Conservation (phyloP, 2,797 vertebrate genomes). For the Epinephelus awoara region DNA sequence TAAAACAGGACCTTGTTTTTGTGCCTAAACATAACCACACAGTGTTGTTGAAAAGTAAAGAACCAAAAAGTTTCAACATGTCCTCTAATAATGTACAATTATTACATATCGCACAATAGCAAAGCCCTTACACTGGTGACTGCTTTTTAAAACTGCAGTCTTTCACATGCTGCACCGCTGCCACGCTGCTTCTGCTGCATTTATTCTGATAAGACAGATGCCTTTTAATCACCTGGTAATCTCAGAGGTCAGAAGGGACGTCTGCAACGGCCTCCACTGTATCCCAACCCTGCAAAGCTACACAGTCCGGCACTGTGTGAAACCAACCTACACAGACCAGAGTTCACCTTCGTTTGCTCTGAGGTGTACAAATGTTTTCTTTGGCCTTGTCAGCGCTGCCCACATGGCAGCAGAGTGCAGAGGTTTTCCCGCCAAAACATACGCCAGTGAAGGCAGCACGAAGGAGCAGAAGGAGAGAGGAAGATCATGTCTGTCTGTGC, state of each 20-base stretch:
- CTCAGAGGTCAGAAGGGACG: not conserved
- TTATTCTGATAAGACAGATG: not conserved
- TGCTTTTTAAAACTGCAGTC: not conserved
- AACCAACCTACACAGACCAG: slow-evolving; percentile 6
- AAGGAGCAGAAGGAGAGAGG: not conserved
- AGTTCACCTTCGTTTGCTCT: slow-evolving; percentile 45
- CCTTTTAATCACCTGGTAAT: not conserved
- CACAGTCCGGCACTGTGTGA: slow-evolving; percentile 41
- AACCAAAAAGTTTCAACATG: too few relatives aligned
- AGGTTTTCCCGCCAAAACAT: slow-evolving; percentile 46
- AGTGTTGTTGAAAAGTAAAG: too few relatives aligned
- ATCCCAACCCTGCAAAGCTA: not conserved
- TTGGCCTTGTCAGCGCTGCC: slow-evolving; percentile 59
- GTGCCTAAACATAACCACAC: too few relatives aligned
- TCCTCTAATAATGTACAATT: too few relatives aligned
- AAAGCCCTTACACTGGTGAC: too few relatives aligned
- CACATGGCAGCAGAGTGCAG: slow-evolving; percentile 44
- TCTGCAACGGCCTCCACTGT: slow-evolving; percentile 15
- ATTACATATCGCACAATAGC: too few relatives aligned
- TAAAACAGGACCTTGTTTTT: too few relatives aligned
- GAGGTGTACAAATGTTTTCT: slow-evolving; percentile 68
- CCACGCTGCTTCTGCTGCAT: not conserved
- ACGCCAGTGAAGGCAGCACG: slow-evolving; percentile 16
- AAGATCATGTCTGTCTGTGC: not conserved
- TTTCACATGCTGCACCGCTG: not conserved